Evolutionary conservation across 2,797 vertebrate genomes (phyloP).

Genomic region (Threskiornis aethiopicus): DNA sequence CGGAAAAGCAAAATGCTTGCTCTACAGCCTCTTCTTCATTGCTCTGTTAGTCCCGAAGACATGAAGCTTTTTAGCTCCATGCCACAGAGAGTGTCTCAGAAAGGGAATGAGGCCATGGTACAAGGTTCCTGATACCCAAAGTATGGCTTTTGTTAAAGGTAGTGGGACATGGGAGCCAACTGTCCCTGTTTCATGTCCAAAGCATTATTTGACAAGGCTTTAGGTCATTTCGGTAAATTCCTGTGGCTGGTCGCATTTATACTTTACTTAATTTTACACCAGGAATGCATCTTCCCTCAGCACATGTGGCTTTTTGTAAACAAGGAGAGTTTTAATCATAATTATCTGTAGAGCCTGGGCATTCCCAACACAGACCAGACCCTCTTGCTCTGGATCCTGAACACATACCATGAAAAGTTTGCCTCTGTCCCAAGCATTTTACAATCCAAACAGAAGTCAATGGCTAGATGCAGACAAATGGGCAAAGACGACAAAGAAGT

Average conservation of each 20-base stretch:
- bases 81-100: neutral
- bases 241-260: neutral
- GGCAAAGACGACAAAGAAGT: neutral
- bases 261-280: neutral
- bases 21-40: neutral
- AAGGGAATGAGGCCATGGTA: neutral
- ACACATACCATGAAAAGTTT: neutral
- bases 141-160: neutral
- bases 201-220: neutral
- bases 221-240: neutral
- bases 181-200: neutral
- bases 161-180: neutral
- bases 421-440: neutral
- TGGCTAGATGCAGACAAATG: neutral
- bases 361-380: neutral
- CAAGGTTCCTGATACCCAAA: neutral
- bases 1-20: neutral
- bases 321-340: neutral
- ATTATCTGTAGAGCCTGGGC: neutral
- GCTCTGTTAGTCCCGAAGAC: neutral
- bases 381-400: neutral
- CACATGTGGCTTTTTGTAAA: neutral
- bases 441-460: neutral
- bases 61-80: neutral
- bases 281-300: neutral